phyloP scores from a whole-genome alignment of 1,140 invertebrate genomes.

The Stegodyphus mimosarum region DNA sequence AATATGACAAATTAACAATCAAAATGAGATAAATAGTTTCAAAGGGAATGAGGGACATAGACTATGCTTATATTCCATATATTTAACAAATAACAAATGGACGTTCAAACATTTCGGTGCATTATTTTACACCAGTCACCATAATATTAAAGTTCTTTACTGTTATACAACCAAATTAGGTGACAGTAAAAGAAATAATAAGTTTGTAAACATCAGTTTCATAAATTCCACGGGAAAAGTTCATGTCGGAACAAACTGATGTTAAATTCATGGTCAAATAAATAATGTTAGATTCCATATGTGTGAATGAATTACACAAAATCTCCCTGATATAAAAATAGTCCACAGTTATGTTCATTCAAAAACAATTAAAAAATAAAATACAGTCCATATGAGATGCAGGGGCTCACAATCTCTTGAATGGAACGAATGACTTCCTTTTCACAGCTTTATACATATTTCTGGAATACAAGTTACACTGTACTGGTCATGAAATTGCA shows the following conservation, averaged over 20 bases:
- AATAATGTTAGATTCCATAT: constrained; percentile 47
- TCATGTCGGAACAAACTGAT: constrained; percentile 14
- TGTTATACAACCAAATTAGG: constrained; percentile 8
- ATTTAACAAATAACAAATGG: constrained; percentile 58
- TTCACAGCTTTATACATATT: constrained; percentile 12
- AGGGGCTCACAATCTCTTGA: background rate
- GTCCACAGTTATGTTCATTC: constrained; percentile 29
- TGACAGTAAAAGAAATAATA: constrained; percentile 10
- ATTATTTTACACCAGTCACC: constrained; percentile 48
- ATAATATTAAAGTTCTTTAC: constrained; percentile 32
- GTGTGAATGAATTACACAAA: constrained; percentile 43
- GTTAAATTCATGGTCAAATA: constrained; percentile 59
- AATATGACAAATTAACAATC: constrained; percentile 26
- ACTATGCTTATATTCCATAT: constrained; percentile 44
- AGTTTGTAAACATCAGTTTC: constrained; percentile 46
- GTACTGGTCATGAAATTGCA: constrained; percentile 16
- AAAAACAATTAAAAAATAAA: constrained; percentile 24
- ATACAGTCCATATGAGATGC: background rate
- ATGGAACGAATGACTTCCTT: background rate
- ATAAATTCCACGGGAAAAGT: constrained; percentile 23
- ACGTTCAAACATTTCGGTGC: constrained; percentile 54
- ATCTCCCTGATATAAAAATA: constrained; percentile 60
- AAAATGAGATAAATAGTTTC: constrained; percentile 51
- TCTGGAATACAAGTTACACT: constrained; percentile 34
- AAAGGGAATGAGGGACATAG: constrained; percentile 16